These are phyloP conservation scores for Pocillopora grandis DNA, from an alignment of 92 coral and sea anemone species.

Conservation along the genomic window DNA sequence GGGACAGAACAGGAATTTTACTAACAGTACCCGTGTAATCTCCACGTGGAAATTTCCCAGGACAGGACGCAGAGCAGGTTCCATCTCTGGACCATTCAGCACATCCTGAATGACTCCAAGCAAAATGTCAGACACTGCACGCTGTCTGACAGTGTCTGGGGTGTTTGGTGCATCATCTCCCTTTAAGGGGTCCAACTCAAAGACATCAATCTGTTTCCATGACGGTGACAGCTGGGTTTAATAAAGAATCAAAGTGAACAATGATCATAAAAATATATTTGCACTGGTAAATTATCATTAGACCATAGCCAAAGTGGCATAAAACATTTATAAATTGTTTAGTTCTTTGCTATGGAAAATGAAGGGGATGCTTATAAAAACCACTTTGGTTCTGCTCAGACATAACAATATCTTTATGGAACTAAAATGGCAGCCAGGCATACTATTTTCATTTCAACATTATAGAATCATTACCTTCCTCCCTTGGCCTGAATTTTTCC, in stretches of 20 bases:
- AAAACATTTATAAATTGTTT: too few species aligned
- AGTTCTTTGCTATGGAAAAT: too few species aligned
- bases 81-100: constrained; percentile 59
- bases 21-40: constrained; percentile 62
- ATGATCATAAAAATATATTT: not conserved
- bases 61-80: constrained; percentile 35
- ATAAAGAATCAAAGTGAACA: not conserved
- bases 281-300: too few species aligned
- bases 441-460: not conserved
- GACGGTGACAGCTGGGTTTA: not conserved
- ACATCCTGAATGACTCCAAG: constrained; percentile 60
- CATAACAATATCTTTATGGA: too few species aligned
- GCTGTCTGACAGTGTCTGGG: constrained; percentile 49
- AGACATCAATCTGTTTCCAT: constrained; percentile 42
- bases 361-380: too few species aligned
- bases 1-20: not conserved
- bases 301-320: too few species aligned
- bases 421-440: too few species aligned
- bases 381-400: too few species aligned
- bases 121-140: constrained; percentile 51
- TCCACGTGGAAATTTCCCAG: constrained; percentile 52
- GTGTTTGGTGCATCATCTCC: constrained; percentile 45
- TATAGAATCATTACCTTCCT: constrained; percentile 17
- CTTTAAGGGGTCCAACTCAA: constrained; percentile 58
- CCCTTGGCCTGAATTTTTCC: constrained; percentile 19